Base-by-base conservation (phyloP, 2,888 invertebrate species). In the Eupithecia centaureata region DNA sequence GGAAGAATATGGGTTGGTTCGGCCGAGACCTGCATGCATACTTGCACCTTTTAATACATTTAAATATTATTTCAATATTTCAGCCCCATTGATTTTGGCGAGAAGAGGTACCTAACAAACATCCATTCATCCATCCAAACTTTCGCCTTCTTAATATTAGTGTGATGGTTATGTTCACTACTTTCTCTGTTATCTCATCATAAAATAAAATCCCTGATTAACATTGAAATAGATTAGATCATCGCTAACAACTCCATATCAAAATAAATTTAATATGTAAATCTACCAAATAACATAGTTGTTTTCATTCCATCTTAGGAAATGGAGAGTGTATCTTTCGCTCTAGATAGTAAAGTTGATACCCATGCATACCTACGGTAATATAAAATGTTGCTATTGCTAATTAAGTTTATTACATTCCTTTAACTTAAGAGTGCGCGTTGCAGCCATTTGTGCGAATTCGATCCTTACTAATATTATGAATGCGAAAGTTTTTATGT, bases 161-260 rank as follows among this genome's bases (percentile, higher is more conserved):
- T 13, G 13, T 33, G 13, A 33, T 33, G 22, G 18, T 30, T 51
- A 47, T 51, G 18, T 33, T 52, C 35, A 5, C 52, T 13, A 54
- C 62, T 62, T 52, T 54, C 61, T 25, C 51, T 32, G 61, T 61
- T 30, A 47, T 61, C 42, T 51, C 57, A 58, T 58, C 33, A 8
- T 61, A 61, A 51, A 22, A 32, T 61, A 32, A 52, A 52, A 52
- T 15, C 15, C 25, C 52, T 52, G 52, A 27, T 27, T 52, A 27
- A 52, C 56, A 56, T 52, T 27, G 18, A 47, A 47, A 47, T 47
- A 52, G 15, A 52, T 52, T 52, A 52, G 27, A 25, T 25, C 15
- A 2, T 52, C 15, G 27, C 3, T 30, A 5, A 30, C 30, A 30
- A 30, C 30, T 5, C 4, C 30, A 30, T 30, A 30, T 30, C 30